These are phyloP conservation scores for Piscicola geometra DNA, from an alignment of 2,888 invertebrate species.

Conservation along the genomic window DNA sequence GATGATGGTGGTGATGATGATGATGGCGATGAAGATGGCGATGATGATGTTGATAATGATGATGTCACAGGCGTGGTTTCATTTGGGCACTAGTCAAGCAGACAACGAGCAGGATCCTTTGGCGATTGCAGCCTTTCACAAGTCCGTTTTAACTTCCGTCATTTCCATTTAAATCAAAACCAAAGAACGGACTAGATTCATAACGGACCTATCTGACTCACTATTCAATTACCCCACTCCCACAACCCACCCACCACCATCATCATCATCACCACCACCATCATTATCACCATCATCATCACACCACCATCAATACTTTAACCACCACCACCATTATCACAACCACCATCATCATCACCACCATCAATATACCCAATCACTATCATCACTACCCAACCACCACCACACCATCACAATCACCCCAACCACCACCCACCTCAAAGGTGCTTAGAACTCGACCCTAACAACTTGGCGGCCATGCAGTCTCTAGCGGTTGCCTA, in stretches of 20 bases:
- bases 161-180: too few species aligned
- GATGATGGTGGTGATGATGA: too few species aligned
- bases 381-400: too few species aligned
- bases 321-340: too few species aligned
- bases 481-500: conserved; percentile 88
- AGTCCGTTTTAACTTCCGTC: conserved; percentile 53
- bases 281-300: conserved; percentile 3
- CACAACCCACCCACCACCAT: too few species aligned
- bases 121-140: conserved; percentile 84
- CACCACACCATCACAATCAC: too few species aligned
- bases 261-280: neutral
- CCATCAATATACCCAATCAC: neutral
- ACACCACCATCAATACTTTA: too few species aligned
- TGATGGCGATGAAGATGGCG: neutral
- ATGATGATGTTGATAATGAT: neutral
- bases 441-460: conserved; percentile 71
- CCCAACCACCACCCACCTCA: neutral
- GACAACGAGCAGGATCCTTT: conserved; percentile 94
- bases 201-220: too few species aligned
- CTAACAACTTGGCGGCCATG: conserved; percentile 74
- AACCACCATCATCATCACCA: neutral
- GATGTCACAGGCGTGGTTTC: conserved; percentile 54
- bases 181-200: too few species aligned
- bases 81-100: conserved; percentile 78
- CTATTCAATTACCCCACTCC: too few species aligned